Base-by-base conservation (phyloP, 2,797 vertebrate species). In the Esox masquinongy region DNA sequence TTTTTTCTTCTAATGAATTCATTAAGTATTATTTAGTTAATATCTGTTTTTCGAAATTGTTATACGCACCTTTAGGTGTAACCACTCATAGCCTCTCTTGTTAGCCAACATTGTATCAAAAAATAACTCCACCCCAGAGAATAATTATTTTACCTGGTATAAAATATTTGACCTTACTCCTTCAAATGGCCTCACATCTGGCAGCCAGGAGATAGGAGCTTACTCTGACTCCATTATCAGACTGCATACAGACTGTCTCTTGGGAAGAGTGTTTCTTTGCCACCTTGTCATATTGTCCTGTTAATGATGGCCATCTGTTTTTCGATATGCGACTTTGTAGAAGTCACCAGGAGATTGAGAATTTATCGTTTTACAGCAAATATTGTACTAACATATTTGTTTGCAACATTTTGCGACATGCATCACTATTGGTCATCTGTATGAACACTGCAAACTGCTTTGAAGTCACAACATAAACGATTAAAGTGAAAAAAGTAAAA, bases 201-300 rank as follows among this genome's bases (percentile, higher is more conserved):
- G 51, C 31, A 75, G 75, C 79, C 78, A 74, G 77, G 56, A 69
- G 68, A 76, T 22, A 24, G 70, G 29, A 53, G 71, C 51, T 64
- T 61, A 43, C 68, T 24, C 4, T 31, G 72, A 77, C 76, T 81
- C 63, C 39, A 76, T 80, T 70, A 74, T 12, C 43, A 31, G 49
- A 49, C 67, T 63, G 31, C 59, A 36, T 77, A 64, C 39, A 51
- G 39, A 24, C 14, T 49, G 34, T 61, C 74, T 31, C 78, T 24
- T 47, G 36, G 36, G 71, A 36, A 7, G 1, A 43, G 56, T 47
- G 36, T 36, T 7, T 7, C 39, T 17, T 24, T 64, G 16, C 14
- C 26, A 36, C 29, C n/a, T 26, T 73, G 39, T 64, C 72, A 47
- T 22, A 29, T 49, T 12, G 7, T 47, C 53, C 53, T n/a, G 5